Base-by-base conservation (phyloP, 2,797 vertebrate genomes). In the Sebastes taczanowskii region DNA sequence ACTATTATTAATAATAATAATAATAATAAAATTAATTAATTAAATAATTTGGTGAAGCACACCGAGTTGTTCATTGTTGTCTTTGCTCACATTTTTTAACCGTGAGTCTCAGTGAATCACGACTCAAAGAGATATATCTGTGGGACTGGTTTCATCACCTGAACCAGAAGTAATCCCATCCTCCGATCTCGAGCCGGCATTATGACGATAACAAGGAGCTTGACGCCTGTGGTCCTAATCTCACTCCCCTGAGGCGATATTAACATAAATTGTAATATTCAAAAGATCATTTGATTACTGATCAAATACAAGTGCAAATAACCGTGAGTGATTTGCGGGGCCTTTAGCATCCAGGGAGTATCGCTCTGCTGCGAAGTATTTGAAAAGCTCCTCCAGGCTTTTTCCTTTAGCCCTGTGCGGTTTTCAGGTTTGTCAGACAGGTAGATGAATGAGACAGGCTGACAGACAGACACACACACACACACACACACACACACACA, bases 281-380 rank as follows among this genome's bases (percentile, higher is more conserved):
- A 82, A 77, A 68, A 70, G 53, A 71, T 69, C 18, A 13, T 13
- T 52, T 68, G 71, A 82, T 42, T 78, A 72, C 52, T 11, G 32
- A 71, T 82, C 63, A 82, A 84, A 82, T 58, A 46, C 34, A 73
- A 35, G 70, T 63, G 14, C 49, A 78, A 74, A 5, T 52, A 67
- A 78, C 60, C 1, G 7, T 18, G 77, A 71, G 42, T 55, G 75
- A 80, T 56, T 58, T 38, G n/a, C 5, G 1, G 38, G 16, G 34
- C 20, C 35, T 79, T 58, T 2, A 16, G 58, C 38, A 79, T 69
- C 52, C 35, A 71, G 69, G 35, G 30, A 25, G 11, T 4, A 27
- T 34, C 29, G 61, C 66, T 75, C 16, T 65, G 8, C 58, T 56
- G 49, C 67, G 53, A 77, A 73, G 73, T 23, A 58, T 30, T 49